Conservation (phyloP, 2,113 vertebrate species). For the Columba livia region DNA sequence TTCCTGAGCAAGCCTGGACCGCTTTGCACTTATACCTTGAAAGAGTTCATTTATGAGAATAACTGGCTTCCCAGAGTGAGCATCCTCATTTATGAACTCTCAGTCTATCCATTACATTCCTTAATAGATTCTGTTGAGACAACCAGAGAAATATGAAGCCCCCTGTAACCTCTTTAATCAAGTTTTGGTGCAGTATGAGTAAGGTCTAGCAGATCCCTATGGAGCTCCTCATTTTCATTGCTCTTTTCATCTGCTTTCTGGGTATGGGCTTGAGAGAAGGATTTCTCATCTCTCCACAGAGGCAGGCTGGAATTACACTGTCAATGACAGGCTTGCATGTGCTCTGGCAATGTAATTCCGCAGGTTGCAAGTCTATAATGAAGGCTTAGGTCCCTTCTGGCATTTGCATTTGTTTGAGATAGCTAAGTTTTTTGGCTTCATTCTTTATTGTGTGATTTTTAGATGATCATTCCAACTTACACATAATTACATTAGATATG, state of each 20-base stretch:
- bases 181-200: background rate
- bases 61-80: background rate
- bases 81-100: background rate
- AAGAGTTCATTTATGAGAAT: background rate
- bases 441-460: background rate
- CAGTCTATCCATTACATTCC: background rate
- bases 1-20: background rate
- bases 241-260: background rate
- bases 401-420: background rate
- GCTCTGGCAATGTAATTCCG: constrained; percentile 8
- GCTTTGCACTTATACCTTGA: background rate
- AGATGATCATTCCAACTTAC: constrained; percentile 27
- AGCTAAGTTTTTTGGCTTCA: background rate
- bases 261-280: background rate
- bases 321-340: background rate
- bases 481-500: background rate
- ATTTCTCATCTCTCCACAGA: background rate
- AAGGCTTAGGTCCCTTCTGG: constrained; percentile 20
- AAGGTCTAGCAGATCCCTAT: background rate
- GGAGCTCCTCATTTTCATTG: background rate
- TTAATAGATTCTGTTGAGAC: background rate
- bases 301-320: background rate
- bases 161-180: background rate
- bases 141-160: background rate
- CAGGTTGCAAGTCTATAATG: constrained; percentile 6